Percentiles rank a stretch among this genome's conserved stretches.
These are phyloP conservation scores for Montipora capitata DNA, from an alignment of 92 coral and sea anemone genomes.

Conservation along the genomic window DNA sequence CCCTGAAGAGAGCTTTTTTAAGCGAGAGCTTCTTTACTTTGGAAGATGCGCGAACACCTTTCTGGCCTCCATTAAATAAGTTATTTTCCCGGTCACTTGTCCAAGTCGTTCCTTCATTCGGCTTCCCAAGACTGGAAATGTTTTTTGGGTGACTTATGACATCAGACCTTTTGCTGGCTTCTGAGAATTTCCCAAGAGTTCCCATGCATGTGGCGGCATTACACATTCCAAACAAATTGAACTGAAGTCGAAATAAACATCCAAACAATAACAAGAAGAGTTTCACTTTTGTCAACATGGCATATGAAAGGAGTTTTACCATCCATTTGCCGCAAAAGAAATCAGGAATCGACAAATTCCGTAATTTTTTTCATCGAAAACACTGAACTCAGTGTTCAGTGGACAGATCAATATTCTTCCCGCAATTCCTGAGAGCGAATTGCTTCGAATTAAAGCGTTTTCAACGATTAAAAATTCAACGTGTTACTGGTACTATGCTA, in stretches of 20 bases:
- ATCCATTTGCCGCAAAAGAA: neutral
- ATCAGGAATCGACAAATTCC: neutral
- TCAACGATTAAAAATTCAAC: conserved; percentile 28
- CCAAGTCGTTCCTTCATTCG: neutral
- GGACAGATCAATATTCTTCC: neutral
- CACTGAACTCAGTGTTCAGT: neutral
- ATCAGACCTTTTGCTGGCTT: neutral
- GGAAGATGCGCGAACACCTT: neutral
- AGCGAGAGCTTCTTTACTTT: neutral
- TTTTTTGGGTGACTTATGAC: neutral
- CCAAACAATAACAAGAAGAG: conserved; percentile 23
- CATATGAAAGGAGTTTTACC: neutral
- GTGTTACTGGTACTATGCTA: conserved; percentile 9
- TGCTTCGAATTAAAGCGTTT: neutral
- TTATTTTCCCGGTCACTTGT: neutral
- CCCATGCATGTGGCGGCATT: neutral
- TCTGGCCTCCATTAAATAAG: neutral
- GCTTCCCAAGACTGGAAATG: too few species aligned
- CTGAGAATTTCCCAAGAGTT: neutral
- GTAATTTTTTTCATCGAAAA: neutral
- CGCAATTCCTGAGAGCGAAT: neutral
- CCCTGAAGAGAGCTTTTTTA: neutral
- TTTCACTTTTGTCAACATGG: conserved; percentile 16
- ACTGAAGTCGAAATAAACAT: conserved; percentile 20
- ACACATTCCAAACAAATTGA: neutral